Evolutionary conservation across 2,888 invertebrate genomes (phyloP), one percentile per base, ranked within the genome.

Genomic region (Catocala nupta): DNA sequence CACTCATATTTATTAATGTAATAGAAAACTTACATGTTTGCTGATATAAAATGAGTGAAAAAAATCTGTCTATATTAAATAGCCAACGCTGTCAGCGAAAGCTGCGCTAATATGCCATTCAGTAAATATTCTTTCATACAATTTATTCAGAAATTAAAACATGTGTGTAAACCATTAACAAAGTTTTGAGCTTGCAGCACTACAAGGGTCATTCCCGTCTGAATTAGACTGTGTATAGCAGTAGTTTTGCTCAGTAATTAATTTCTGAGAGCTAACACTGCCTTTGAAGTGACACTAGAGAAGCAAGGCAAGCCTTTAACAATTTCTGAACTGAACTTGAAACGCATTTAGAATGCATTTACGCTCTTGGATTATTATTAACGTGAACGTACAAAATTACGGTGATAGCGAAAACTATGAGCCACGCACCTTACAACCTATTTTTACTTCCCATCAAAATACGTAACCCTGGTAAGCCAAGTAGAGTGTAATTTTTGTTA

Each of bases 191-290:
- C 66, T 55, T 56, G 36, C 44, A 47, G 48, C 43, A 52, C 55
- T 71, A 63, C 68, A 65, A 73, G 73, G 74, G 73, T 74, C 63
- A 71, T 80, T 84, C 78, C 71, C 75, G 71, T 80, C 80, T 82
- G 84, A 85, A 85, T 84, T 82, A 81, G 74, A 83, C 75, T 82
- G 78, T 74, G 73, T 70, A 76, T 79, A 82, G 80, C 77, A 77
- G 70, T 70, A 81, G 80, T 81, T 84, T 81, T 80, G 75, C 82
- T 78, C 77, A 83, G 87, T 85, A 89, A 90, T 90, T 90, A 89
- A 90, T 88, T 89, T 85, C 80, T 80, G 74, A 82, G 85, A 83
- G 80, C 78, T 52, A 59, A 70, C 76, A 74, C 60, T 74, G 81
- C 84, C 83, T 89, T 89, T 84, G 81, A 85, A 83, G 79, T 75